Evolutionary conservation across 2,113 vertebrate species (phyloP), one percentile per base, ranked within the genome.

Genomic region (Nyctibius bracteatus): DNA sequence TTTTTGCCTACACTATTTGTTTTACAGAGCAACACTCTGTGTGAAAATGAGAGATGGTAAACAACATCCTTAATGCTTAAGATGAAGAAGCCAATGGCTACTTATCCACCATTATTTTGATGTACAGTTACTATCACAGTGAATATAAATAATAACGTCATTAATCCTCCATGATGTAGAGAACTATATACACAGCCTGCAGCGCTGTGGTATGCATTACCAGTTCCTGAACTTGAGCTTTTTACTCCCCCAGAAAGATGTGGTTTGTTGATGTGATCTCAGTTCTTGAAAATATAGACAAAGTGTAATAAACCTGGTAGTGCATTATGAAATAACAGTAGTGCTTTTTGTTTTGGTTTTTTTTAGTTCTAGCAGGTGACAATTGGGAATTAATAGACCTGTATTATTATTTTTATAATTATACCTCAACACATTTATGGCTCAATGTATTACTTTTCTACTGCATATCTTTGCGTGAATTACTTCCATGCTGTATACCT

Each of bases 41-140:
- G 88, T 84, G 65, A 97, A 97, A 96, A 95, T 92, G 94, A 97
- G 83, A 95, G 85, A 94, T 89, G 49, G 85, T 94, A 96, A 94
- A 94, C 91, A 85, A 79, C 72, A 78, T 71, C n/a, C 67, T 88
- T 96, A 96, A 95, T 85, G 93, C 43, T 88, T 87, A 95, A 94
- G 81, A 96, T 83, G 88, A 86, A 94, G 73, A 92, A 95, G 80
- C 68, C 94, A 94, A 83, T 93, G 84, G 77, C 63, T 95, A 70
- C 80, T 96, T 90, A 91, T 75, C 57, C 66, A 74, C 73, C 57
- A 91, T 97, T 94, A 94, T 67, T 95, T 81, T 97, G 88, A 90
- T 84, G 75, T 85, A 91, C 75, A 91, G 80, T 97, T 91, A 83
- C 73, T 91, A 67, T 79, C 90, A 71, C 62, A 89, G 25, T 66